Evolutionary conservation across 2,888 invertebrate genomes (phyloP).

Genomic region (Sipha maydis): DNA sequence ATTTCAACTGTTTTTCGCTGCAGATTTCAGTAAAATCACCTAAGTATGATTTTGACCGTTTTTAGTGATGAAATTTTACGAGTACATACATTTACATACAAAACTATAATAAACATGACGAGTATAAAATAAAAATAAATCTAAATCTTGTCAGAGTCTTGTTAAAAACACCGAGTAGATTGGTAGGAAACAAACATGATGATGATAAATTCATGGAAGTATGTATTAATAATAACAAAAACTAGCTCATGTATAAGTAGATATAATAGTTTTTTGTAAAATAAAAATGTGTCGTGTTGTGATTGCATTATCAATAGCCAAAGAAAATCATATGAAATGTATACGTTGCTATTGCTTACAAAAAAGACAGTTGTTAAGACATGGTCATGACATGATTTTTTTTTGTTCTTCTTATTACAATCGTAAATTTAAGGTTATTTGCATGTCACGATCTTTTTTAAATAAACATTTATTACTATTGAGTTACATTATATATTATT

Average conservation of each 20-base stretch:
- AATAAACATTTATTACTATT: conserved; percentile 40
- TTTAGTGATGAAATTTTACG: too few species aligned
- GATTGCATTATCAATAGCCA: neutral
- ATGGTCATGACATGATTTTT: conserved; percentile 49
- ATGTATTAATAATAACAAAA: neutral
- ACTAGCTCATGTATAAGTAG: too few species aligned
- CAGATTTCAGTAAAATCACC: too few species aligned
- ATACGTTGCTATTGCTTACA: neutral
- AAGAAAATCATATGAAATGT: conserved; percentile 23
- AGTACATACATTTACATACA: too few species aligned
- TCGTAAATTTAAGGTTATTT: conserved; percentile 51
- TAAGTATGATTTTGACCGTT: too few species aligned
- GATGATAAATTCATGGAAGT: neutral
- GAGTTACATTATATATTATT: conserved; percentile 26
- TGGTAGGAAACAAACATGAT: too few species aligned
- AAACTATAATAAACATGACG: too few species aligned
- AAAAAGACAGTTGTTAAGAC: conserved; percentile 43
- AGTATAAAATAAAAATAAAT: too few species aligned
- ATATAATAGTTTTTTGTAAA: neutral
- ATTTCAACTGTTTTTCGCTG: too few species aligned
- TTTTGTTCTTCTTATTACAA: conserved; percentile 36
- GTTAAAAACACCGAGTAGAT: too few species aligned
- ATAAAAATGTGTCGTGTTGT: conserved; percentile 23
- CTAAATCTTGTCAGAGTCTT: too few species aligned
- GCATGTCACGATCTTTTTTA: conserved; percentile 14